Conservation (phyloP, 2,113 vertebrate genomes). For the Lates calcarifer region DNA sequence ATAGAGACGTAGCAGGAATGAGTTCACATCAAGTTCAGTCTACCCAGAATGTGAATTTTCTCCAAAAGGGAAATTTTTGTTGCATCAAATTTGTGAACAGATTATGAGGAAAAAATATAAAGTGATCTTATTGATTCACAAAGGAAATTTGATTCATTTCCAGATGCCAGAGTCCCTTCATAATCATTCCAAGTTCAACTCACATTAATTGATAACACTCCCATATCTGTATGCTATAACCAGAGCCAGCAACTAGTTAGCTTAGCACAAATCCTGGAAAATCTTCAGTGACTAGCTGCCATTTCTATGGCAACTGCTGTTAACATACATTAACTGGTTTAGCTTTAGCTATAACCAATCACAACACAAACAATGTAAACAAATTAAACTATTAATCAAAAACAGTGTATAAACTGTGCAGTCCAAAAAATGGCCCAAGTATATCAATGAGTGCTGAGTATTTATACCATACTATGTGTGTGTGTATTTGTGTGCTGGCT, state of each 20-base stretch:
- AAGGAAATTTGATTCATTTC: neutral
- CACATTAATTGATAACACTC: too few species aligned
- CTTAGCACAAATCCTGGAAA: too few species aligned
- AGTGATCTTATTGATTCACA: neutral
- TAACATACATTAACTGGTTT: too few species aligned
- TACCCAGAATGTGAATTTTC: neutral
- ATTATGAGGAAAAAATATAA: neutral
- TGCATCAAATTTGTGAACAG: neutral
- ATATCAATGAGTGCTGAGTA: constrained; percentile 27
- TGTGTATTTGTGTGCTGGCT: constrained; percentile 24
- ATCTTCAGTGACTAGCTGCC: too few species aligned
- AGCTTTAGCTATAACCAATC: too few species aligned
- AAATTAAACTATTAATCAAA: neutral
- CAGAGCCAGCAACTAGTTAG: too few species aligned
- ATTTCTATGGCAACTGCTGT: too few species aligned
- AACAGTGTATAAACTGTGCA: constrained; percentile 1
- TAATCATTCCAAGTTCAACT: too few species aligned
- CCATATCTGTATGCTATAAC: too few species aligned
- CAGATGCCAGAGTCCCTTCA: neutral
- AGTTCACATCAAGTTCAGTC: constrained; percentile 21
- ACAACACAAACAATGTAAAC: neutral
- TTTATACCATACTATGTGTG: constrained; percentile 3
- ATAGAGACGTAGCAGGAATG: neutral
- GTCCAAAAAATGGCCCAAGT: neutral
- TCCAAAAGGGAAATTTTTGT: neutral